Conservation (phyloP, 2,113 vertebrate genomes). For the Cochlearius cochlearius region DNA sequence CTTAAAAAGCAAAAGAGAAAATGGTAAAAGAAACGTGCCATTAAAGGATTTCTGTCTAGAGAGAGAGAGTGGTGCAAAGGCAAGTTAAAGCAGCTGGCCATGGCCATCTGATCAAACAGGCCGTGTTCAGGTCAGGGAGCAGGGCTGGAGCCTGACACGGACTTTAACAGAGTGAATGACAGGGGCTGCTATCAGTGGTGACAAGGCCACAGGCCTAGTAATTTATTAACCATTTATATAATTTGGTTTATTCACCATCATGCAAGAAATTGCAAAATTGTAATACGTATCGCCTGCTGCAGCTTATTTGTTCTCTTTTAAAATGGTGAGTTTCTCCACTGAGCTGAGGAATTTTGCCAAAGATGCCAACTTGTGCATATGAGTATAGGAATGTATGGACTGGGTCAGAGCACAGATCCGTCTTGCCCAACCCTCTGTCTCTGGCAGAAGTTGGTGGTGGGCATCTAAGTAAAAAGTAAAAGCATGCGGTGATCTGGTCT, state of each 20-base stretch:
- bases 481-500: not conserved
- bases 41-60: not conserved
- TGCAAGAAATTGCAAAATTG: not conserved
- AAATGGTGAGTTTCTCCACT: not conserved
- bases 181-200: not conserved
- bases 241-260: not conserved
- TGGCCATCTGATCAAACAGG: not conserved
- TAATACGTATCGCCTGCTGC: not conserved
- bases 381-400: not conserved
- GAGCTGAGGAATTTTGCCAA: not conserved
- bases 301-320: not conserved
- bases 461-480: not conserved
- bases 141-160: not conserved
- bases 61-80: not conserved
- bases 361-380: not conserved
- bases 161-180: not conserved
- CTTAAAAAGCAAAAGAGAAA: not conserved
- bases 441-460: not conserved
- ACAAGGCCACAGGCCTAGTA: not conserved
- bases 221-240: not conserved
- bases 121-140: not conserved
- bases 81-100: not conserved
- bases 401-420: not conserved
- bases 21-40: not conserved
- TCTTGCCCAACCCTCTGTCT: not conserved